Evolutionary conservation across 1,140 invertebrate genomes (phyloP).

Genomic region (Eueides isabella): DNA sequence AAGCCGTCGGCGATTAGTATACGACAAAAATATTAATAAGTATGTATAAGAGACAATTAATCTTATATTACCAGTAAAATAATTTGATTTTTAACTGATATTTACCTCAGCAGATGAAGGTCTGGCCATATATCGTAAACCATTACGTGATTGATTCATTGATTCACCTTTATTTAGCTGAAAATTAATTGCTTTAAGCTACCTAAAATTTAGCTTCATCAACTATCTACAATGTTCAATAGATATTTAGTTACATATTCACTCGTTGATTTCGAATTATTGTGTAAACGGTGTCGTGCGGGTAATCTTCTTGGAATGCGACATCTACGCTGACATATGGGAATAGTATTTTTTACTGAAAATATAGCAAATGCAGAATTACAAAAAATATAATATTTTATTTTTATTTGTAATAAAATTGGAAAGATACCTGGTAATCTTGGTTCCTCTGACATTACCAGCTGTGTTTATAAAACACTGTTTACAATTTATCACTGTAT

Average conservation of each 20-base stretch:
- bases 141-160: slow-evolving; percentile 2
- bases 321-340: background rate
- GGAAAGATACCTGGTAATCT: slow-evolving; percentile 1
- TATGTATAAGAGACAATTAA: background rate
- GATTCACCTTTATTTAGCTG: slow-evolving; percentile 14
- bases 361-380: background rate
- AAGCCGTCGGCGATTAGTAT: background rate
- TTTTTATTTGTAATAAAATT: background rate
- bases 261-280: slow-evolving; percentile 3
- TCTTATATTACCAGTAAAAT: too few species aligned
- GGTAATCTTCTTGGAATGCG: slow-evolving; percentile 4
- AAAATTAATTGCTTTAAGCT: background rate
- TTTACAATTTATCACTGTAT: background rate
- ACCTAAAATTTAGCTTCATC: background rate
- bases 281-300: background rate
- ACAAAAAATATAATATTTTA: background rate
- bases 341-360: background rate
- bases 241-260: slow-evolving; percentile 9
- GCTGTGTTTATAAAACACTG: background rate
- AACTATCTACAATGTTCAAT: too few species aligned
- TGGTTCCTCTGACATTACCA: slow-evolving; percentile 8
- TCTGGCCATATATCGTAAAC: background rate
- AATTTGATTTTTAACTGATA: background rate
- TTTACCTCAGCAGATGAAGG: slow-evolving; percentile 4
- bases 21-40: background rate